A percentile compares a stretch with the other conserved stretches of the same genome.
phyloP scores from a whole-genome alignment of 2,797 vertebrate species.

The Esox masquinongy region DNA sequence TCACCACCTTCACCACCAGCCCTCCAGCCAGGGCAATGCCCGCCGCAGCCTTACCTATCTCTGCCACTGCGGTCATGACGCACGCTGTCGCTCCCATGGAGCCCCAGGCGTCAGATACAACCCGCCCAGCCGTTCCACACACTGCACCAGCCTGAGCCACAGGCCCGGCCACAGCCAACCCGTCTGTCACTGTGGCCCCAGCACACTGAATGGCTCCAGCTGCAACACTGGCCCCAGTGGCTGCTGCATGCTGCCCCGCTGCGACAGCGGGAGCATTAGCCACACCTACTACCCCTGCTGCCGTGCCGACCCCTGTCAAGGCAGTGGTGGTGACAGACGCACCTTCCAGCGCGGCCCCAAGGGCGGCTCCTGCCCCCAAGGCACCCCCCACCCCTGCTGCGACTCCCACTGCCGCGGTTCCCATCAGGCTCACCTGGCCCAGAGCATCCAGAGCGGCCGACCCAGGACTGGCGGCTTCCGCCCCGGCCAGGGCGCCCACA shows the following conservation, averaged over 20 bases:
- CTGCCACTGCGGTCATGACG: constrained; percentile 60
- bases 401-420: constrained; percentile 60
- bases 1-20: constrained; percentile 73
- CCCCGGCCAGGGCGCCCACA: constrained; percentile 60
- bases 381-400: constrained; percentile 69
- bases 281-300: constrained; percentile 35
- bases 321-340: constrained; percentile 44
- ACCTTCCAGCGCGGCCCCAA: constrained; percentile 60
- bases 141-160: constrained; percentile 17
- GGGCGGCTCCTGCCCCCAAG: constrained; percentile 62
- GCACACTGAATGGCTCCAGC: constrained; percentile 37
- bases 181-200: constrained; percentile 35
- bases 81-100: constrained; percentile 23
- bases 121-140: constrained; percentile 30
- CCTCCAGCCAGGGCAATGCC: constrained; percentile 64
- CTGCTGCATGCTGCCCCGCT: constrained; percentile 41
- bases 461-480: constrained; percentile 57
- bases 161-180: constrained; percentile 25
- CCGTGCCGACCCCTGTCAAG: constrained; percentile 47
- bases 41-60: constrained; percentile 67
- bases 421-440: constrained; percentile 64
- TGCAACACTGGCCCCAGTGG: constrained; percentile 24
- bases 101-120: constrained; percentile 31
- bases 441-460: constrained; percentile 68
- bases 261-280: constrained; percentile 25